A percentile compares a stretch with the other conserved stretches of the same genome.
Conservation (phyloP, 2,797 vertebrate species). For the Luscinia megarhynchos region DNA sequence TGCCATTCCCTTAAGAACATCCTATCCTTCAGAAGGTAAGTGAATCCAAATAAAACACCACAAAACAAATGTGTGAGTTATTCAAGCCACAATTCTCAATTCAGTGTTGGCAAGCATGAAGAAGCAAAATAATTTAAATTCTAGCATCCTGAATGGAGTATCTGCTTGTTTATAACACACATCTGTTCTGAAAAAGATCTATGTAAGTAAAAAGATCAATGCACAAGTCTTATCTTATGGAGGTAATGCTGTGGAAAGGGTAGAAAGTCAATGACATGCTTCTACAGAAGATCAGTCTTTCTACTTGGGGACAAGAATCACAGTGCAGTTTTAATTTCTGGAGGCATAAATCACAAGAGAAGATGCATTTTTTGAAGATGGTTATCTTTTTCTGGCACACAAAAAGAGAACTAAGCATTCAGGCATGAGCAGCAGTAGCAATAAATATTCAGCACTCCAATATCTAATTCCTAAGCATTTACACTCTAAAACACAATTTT, state of each 20-base stretch:
- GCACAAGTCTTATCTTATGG: neutral
- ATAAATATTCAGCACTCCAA: neutral
- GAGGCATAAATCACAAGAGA: neutral
- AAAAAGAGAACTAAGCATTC: slow-evolving; percentile 1
- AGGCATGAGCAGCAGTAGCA: neutral
- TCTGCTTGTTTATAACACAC: neutral
- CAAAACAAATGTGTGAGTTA: neutral
- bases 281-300: neutral
- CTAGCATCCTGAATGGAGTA: neutral
- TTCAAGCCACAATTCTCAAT: neutral
- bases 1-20: neutral
- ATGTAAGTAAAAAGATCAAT: neutral
- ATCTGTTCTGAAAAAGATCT: neutral
- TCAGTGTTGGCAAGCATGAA: neutral
- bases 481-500: neutral
- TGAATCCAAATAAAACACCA: neutral
- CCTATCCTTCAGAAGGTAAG: neutral
- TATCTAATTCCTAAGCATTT: neutral
- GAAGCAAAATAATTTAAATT: neutral
- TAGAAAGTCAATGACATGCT: neutral
- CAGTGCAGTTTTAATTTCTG: neutral
- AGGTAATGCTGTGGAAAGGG: neutral
- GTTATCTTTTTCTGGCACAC: neutral
- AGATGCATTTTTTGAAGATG: neutral
- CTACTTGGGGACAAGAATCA: neutral